Evolutionary conservation across 2,888 invertebrate species (phyloP), one percentile per base, ranked within the genome.

Genomic region (Drosophila kanekoi): DNA sequence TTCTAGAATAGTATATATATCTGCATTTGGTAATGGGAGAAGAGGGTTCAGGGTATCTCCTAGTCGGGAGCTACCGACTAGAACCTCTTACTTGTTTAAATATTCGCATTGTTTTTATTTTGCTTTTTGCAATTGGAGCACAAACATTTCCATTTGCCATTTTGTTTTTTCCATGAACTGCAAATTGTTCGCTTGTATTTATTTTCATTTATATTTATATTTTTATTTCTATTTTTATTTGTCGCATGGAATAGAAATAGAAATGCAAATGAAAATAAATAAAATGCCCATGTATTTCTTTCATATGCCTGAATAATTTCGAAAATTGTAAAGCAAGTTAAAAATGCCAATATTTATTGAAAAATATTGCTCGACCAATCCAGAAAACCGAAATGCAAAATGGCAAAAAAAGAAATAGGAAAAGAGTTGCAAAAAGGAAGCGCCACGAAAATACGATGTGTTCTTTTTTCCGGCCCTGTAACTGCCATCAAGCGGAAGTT

Each of bases 401-500:
- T n/a, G 20, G 23, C 64, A 58, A 45, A 6, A 28, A 60, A 77
- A 68, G 72, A 53, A 45, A 41, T 1, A 40, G 11, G 1, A 41
- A 54, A 48, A 63, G 48, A 38, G 48, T 32, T 57, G 32, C 4
- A 32, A 47, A 57, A 40, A 38, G 47, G n/a, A 51, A 51, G 28
- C 23, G 18, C 32, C 18, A 18, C 20, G 18, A 56, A 49, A 44
- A 32, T 33, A n/a, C 58, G 28, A 16, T 41, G 53, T 52, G 54
- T 69, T 70, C 79, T 77, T 70, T 82, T 77, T 72, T 74, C 76
- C 74, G 77, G 68, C 57, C 77, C 69, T 8, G 77, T 77, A 83
- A 81, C 87, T 82, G 74, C 79, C 81, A 54, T 83, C 83, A 71
- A 86, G 83, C 86, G 84, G 84, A 85, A 85, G 84, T 80, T 88